Evolutionary conservation across 2,888 invertebrate genomes (phyloP).

Genomic region (Sarcophaga caerulescens): DNA sequence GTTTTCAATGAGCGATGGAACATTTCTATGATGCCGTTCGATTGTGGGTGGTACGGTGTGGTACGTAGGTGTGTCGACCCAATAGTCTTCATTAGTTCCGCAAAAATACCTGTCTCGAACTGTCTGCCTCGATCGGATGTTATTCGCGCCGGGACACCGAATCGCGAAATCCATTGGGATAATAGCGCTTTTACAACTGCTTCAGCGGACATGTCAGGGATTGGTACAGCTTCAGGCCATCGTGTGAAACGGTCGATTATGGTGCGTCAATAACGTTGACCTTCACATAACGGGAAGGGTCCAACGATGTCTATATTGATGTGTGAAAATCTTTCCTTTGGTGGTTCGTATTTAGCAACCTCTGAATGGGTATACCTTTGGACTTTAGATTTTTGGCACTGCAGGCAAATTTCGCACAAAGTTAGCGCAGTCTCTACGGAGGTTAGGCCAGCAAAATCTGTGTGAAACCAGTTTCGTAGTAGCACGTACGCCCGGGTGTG

Average conservation of each 20-base stretch:
- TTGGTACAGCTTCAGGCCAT: conserved; percentile 36
- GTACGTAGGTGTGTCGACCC: conserved; percentile 29
- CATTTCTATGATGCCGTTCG: conserved; percentile 30
- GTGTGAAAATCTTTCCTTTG: neutral
- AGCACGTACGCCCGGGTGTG: neutral
- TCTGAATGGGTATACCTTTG: neutral
- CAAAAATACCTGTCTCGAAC: conserved; percentile 17
- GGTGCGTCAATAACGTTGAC: neutral
- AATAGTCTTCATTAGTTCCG: conserved; percentile 11
- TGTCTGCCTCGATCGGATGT: conserved; percentile 44
- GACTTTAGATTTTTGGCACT: neutral
- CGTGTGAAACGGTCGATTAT: conserved; percentile 11
- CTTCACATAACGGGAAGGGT: neutral
- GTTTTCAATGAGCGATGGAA: conserved; percentile 29
- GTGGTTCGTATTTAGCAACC: neutral
- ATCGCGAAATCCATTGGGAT: conserved; percentile 21
- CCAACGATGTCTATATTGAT: neutral
- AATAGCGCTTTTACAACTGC: conserved; percentile 26
- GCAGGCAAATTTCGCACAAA: neutral
- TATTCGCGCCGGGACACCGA: conserved; percentile 25
- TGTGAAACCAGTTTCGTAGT: neutral
- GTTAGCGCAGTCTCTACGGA: neutral
- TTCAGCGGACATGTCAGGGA: conserved; percentile 19
- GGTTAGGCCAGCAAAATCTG: neutral
- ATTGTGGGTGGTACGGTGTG: conserved; percentile 27